Conservation (phyloP, 2,113 vertebrate species). For the Alces alces region DNA sequence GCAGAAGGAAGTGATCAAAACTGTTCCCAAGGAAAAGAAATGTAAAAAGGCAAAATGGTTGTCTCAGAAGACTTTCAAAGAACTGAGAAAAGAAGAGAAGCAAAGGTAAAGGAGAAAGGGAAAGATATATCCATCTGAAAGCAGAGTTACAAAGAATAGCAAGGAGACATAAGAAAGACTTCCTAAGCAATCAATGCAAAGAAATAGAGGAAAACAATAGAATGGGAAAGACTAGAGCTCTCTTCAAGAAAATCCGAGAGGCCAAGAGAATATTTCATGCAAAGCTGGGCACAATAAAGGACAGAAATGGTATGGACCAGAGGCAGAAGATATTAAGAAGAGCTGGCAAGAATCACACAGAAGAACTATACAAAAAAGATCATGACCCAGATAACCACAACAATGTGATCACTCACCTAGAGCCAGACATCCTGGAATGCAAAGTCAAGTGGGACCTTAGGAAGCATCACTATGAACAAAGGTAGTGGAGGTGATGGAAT, state of each 20-base stretch:
- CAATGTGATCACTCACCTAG: not conserved
- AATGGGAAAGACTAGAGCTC: not conserved
- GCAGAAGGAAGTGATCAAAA: not conserved
- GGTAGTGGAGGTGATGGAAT: not conserved
- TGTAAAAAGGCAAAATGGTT: not conserved
- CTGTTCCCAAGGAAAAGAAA: not conserved
- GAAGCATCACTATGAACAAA: not conserved
- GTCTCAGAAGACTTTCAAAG: not conserved
- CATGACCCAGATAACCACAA: not conserved
- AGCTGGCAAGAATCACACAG: not conserved
- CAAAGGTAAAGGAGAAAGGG: not conserved
- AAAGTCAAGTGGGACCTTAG: not conserved
- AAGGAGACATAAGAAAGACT: not conserved
- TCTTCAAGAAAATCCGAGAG: not conserved
- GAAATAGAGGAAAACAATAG: not conserved
- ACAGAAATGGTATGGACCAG: not conserved
- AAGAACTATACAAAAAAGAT: not conserved
- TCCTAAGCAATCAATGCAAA: accelerated
- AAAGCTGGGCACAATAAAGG: not conserved
- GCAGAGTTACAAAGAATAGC: not conserved
- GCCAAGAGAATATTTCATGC: not conserved
- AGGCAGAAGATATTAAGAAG: not conserved
- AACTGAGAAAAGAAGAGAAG: not conserved
- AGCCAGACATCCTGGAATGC: not conserved
- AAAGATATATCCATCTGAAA: not conserved